These are phyloP conservation scores for Galleria mellonella DNA, from an alignment of 1,140 invertebrate species.

Conservation along the genomic window DNA sequence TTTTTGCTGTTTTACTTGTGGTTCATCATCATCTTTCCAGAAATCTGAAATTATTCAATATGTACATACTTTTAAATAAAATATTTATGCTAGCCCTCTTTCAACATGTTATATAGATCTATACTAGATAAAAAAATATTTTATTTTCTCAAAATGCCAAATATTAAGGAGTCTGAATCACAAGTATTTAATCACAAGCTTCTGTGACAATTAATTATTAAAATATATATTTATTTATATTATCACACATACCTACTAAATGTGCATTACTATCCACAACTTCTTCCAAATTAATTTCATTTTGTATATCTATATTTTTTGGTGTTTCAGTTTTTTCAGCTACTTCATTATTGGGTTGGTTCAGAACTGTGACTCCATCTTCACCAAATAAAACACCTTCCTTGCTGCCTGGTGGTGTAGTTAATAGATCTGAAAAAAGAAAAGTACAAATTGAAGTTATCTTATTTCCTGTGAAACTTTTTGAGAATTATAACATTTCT, in stretches of 20 bases:
- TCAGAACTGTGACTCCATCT: constrained; percentile 50
- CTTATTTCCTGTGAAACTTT: no score
- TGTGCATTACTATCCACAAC: constrained; percentile 57
- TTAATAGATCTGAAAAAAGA: constrained; percentile 42
- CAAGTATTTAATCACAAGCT: no score
- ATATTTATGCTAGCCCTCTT: no score
- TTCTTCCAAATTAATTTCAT: constrained; percentile 57
- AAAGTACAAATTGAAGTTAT: background rate
- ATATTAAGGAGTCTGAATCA: no score
- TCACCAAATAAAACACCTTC: constrained; percentile 51
- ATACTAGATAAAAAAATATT: no score
- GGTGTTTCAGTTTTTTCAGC: constrained; percentile 18
- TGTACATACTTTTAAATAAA: no score
- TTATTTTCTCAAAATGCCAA: no score
- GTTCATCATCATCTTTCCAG: constrained; percentile 57
- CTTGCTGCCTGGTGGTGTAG: constrained; percentile 45
- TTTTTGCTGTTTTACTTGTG: constrained; percentile 19
- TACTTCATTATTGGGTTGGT: constrained; percentile 22
- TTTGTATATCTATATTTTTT: constrained; percentile 36
- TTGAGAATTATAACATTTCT: no score
- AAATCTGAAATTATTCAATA: constrained; percentile 30
- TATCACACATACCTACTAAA: constrained; percentile 44
- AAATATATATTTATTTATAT: no score
- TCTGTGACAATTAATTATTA: no score
- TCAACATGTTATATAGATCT: no score